Evolutionary conservation across 2,797 vertebrate species (phyloP).

Genomic region (Mastacembelus armatus): DNA sequence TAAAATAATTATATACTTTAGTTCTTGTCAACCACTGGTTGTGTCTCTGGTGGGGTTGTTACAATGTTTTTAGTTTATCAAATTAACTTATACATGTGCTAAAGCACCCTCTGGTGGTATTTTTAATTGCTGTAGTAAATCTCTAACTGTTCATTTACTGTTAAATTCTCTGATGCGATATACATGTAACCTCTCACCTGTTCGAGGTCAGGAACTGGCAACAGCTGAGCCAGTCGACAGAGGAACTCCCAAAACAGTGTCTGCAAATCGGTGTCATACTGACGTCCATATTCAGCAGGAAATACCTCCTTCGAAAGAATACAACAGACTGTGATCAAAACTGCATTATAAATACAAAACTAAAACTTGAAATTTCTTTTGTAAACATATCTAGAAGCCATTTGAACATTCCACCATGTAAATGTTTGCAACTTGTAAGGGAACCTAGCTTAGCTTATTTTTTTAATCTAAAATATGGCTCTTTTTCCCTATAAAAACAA

Average conservation of each 20-base stretch:
- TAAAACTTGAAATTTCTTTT: no score
- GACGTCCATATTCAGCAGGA: slow-evolving; percentile 82
- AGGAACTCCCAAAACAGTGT: slow-evolving; percentile 86
- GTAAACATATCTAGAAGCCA: neutral
- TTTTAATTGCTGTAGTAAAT: neutral
- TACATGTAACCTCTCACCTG: slow-evolving; percentile 75
- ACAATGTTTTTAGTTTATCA: no score
- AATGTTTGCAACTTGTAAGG: neutral
- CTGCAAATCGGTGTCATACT: slow-evolving; percentile 83
- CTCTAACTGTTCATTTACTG: neutral
- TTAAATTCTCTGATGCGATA: no score
- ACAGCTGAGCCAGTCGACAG: slow-evolving; percentile 81
- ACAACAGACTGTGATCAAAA: neutral
- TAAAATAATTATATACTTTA: no score
- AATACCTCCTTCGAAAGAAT: slow-evolving; percentile 79
- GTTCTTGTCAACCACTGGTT: neutral
- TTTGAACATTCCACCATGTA: neutral
- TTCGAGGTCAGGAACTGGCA: slow-evolving; percentile 81
- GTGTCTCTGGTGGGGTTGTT: no score
- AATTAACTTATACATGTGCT: no score
- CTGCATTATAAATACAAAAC: neutral
- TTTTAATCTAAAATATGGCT: no score
- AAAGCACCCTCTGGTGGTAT: neutral
- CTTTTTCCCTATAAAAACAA: no score
- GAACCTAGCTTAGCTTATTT: neutral